These are phyloP conservation scores for Cavia aperea DNA, from an alignment of 2,113 vertebrate genomes.

Conservation along the genomic window DNA sequence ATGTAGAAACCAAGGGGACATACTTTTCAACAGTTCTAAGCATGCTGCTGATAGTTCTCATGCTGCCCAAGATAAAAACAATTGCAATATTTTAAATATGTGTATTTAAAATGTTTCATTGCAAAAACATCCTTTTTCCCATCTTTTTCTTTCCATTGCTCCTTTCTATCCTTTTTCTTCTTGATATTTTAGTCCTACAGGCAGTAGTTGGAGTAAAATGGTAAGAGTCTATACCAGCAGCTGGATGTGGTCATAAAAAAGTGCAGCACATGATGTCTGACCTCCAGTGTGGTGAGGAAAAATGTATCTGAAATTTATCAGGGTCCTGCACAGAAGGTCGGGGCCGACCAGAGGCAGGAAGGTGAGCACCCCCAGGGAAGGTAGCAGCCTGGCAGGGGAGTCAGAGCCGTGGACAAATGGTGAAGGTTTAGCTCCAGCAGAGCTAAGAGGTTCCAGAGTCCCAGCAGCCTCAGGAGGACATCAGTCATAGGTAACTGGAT, in stretches of 20 bases:
- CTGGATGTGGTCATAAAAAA: background rate
- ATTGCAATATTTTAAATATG: background rate
- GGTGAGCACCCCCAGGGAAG: background rate
- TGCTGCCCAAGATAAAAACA: background rate
- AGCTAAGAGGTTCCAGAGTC: background rate
- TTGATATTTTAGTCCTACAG: background rate
- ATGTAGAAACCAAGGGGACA: background rate
- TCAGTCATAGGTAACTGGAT: background rate
- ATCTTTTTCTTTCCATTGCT: background rate
- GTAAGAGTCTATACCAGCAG: background rate
- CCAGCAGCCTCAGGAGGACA: background rate
- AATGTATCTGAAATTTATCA: background rate
- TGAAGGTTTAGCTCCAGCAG: background rate
- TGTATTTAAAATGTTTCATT: conserved; percentile 19
- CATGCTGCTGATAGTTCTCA: background rate
- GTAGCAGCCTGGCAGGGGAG: background rate
- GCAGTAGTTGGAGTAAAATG: background rate
- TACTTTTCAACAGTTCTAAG: background rate
- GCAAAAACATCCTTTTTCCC: background rate
- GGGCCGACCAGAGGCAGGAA: background rate
- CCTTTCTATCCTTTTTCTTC: background rate
- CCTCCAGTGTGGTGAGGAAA: background rate
- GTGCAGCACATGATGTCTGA: background rate
- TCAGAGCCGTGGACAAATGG: background rate
- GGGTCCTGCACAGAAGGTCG: background rate